phyloP scores from a whole-genome alignment of 2,888 invertebrate species.

The Boloria selene region DNA sequence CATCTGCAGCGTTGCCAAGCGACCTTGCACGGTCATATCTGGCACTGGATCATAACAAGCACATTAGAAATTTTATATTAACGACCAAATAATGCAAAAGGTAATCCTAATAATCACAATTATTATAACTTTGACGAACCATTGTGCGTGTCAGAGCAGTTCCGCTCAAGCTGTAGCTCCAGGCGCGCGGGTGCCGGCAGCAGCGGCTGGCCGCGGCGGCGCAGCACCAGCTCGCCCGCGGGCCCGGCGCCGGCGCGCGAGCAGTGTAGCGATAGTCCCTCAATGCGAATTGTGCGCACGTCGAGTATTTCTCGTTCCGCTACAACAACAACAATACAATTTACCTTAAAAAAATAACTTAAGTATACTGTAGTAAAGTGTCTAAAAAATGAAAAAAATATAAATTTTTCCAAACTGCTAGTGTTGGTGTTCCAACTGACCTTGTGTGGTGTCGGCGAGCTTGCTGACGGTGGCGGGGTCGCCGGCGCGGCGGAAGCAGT shows the following conservation, averaged over 20 bases:
- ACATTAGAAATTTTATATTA: not conserved
- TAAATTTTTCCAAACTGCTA: too few relatives aligned
- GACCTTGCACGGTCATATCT: slow-evolving; percentile 92
- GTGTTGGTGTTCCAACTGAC: slow-evolving; percentile 35
- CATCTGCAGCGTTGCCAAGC: slow-evolving; percentile 91
- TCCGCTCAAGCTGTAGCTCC: slow-evolving; percentile 90
- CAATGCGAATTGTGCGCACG: slow-evolving; percentile 87
- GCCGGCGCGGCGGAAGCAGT: slow-evolving; percentile 86
- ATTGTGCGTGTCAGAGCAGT: slow-evolving; percentile 85
- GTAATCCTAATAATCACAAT: not conserved
- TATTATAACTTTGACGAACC: slow-evolving; percentile 50
- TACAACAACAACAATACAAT: slow-evolving; percentile 25
- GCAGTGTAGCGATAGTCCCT: slow-evolving; percentile 89
- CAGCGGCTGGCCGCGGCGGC: slow-evolving; percentile 85
- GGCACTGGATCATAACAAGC: slow-evolving; percentile 79
- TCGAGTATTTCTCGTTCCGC: slow-evolving; percentile 84
- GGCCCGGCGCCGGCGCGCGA: slow-evolving; percentile 78
- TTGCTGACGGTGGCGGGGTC: slow-evolving; percentile 79
- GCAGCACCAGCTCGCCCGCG: slow-evolving; percentile 55
- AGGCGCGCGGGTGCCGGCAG: slow-evolving; percentile 92
- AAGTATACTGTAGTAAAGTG: too few relatives aligned
- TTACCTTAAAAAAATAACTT: not conserved
- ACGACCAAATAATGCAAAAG: not conserved
- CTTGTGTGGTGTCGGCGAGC: slow-evolving; percentile 56
- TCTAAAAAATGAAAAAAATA: too few relatives aligned